Percentiles rank a stretch among this genome's conserved stretches.
These are phyloP conservation scores for Myotis yumanensis DNA, from an alignment of 2,113 vertebrate genomes.

Conservation along the genomic window DNA sequence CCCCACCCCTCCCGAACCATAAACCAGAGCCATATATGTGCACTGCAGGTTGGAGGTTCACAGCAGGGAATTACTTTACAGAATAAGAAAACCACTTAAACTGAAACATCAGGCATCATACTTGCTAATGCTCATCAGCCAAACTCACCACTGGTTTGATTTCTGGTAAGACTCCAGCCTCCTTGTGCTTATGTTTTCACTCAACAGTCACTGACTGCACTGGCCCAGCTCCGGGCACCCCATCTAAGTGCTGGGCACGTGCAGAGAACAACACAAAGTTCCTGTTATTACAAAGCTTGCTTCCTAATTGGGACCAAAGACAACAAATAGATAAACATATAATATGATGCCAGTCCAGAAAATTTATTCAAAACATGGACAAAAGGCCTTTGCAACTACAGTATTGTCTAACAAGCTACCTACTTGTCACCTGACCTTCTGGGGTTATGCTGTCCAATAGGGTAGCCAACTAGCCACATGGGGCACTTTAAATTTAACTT, in stretches of 20 bases:
- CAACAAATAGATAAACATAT: not conserved
- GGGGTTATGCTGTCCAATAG: not conserved
- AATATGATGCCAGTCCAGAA: not conserved
- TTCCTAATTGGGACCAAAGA: constrained; percentile 5
- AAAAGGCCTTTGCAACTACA: not conserved
- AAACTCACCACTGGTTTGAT: not conserved
- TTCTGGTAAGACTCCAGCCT: constrained; percentile 21
- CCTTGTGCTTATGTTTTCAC: constrained; percentile 28
- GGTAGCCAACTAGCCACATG: not conserved
- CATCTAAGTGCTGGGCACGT: not conserved
- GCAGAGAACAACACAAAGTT: not conserved
- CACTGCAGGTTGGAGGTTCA: not conserved
- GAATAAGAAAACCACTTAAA: constrained; percentile 17
- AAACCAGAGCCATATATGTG: not conserved
- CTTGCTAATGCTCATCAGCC: not conserved
- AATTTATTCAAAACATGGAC: constrained; percentile 12
- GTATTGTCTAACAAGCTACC: not conserved
- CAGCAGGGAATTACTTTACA: constrained; percentile 37
- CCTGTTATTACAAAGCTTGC: not conserved
- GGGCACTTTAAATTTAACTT: not conserved
- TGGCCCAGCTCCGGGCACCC: not conserved
- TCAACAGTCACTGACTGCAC: not conserved
- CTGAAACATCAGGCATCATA: not conserved
- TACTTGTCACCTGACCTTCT: not conserved
- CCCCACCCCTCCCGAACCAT: not conserved